Evolutionary conservation across 2,113 vertebrate genomes (phyloP).

Genomic region (Cyprinodon brontotheroides): DNA sequence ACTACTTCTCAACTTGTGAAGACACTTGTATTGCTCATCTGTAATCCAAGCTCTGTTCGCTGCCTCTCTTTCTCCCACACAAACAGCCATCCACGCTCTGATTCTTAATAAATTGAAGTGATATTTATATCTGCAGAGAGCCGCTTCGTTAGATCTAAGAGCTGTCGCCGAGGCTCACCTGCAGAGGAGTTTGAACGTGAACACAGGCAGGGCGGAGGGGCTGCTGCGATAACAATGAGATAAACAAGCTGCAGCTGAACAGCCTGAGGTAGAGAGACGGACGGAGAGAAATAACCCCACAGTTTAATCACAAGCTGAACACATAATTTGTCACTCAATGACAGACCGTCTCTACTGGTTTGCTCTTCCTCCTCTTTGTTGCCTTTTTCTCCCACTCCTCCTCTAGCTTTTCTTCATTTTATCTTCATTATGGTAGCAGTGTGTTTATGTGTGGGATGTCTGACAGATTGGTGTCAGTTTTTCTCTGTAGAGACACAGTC

Average conservation of each 20-base stretch:
- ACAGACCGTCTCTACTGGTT: conserved; percentile 49
- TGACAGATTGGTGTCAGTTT: conserved; percentile 73
- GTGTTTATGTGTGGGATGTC: conserved; percentile 23
- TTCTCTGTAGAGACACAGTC: conserved; percentile 50
- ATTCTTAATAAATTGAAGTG: conserved; percentile 34
- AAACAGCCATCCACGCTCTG: background rate
- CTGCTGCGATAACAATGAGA: conserved; percentile 39
- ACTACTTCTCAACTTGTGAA: conserved; percentile 23
- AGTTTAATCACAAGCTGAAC: conserved; percentile 33
- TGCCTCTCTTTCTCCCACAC: background rate
- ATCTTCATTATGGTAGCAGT: conserved; percentile 39
- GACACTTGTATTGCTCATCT: conserved; percentile 1
- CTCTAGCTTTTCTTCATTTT: conserved; percentile 48
- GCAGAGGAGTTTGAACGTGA: conserved; percentile 21
- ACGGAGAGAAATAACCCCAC: background rate
- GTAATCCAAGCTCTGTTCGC: background rate
- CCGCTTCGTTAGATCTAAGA: conserved; percentile 35
- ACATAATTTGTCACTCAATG: conserved; percentile 50
- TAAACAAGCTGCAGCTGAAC: conserved; percentile 41
- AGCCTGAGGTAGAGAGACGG: conserved; percentile 13
- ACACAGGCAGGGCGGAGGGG: conserved; percentile 15
- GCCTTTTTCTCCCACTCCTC: conserved; percentile 24
- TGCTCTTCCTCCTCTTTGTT: conserved; percentile 35
- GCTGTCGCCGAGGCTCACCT: conserved; percentile 32
- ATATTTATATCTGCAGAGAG: conserved; percentile 46